These are phyloP conservation scores for Epiblema foenella DNA, from an alignment of 2,888 invertebrate genomes.

Conservation along the genomic window DNA sequence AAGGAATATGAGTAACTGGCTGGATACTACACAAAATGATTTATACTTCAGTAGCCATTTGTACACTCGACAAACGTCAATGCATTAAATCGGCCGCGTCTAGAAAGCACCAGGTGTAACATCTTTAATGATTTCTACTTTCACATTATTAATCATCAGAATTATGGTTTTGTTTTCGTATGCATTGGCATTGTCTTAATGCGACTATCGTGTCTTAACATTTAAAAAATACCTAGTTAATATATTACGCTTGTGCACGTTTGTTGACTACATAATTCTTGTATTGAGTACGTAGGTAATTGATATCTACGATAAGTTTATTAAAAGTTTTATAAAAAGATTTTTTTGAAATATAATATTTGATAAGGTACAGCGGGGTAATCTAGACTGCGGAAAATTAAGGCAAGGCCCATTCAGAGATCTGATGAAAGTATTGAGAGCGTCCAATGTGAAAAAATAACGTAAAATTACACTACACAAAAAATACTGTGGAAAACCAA, in stretches of 20 bases:
- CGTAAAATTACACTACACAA: too few species aligned
- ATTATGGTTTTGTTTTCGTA: slow-evolving; percentile 50
- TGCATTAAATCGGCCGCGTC: slow-evolving; percentile 24
- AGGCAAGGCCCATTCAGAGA: too few species aligned
- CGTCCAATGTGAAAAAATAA: too few species aligned
- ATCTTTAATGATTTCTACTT: slow-evolving; percentile 62
- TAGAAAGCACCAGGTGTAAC: slow-evolving; percentile 60
- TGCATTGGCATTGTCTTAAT: slow-evolving; percentile 49
- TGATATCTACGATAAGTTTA: neutral
- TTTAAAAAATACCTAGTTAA: slow-evolving; percentile 2
- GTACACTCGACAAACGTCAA: slow-evolving; percentile 34
- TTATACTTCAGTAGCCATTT: slow-evolving; percentile 59
- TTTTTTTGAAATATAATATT: too few species aligned
- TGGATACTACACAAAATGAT: slow-evolving; percentile 53
- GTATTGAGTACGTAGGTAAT: neutral
- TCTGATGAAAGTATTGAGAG: too few species aligned
- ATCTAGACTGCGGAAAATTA: too few species aligned
- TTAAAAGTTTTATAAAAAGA: neutral
- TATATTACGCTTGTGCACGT: neutral
- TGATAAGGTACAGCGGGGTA: too few species aligned
- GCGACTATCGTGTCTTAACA: slow-evolving; percentile 47
- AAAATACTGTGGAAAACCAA: too few species aligned
- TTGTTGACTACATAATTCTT: neutral
- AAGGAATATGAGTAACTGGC: slow-evolving; percentile 74
- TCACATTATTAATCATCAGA: slow-evolving; percentile 62